Conservation (phyloP, 2,888 invertebrate genomes). For the Tetranychus piercei region DNA sequence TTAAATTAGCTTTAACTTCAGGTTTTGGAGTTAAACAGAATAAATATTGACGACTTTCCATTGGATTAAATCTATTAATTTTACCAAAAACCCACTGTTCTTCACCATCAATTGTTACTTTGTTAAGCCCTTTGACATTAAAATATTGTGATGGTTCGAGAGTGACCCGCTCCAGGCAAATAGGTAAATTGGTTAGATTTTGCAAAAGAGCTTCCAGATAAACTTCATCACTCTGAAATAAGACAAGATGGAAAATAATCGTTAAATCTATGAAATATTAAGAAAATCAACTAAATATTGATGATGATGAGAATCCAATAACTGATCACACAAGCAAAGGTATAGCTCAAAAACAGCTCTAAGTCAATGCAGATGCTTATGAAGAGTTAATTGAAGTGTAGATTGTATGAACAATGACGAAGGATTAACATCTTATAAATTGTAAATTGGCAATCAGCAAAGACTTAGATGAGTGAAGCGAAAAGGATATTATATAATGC, state of each 20-base stretch:
- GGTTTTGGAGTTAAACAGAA: constrained; percentile 71
- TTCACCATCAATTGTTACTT: constrained; percentile 19
- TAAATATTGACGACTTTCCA: constrained; percentile 79
- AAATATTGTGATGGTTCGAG: constrained; percentile 81
- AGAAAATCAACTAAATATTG: background rate
- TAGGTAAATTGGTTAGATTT: constrained; percentile 78
- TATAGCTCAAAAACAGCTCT: too few species aligned
- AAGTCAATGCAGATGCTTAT: too few species aligned
- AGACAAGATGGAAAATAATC: constrained; percentile 14
- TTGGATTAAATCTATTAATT: constrained; percentile 50
- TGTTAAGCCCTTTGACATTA: constrained; percentile 55
- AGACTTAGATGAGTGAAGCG: too few species aligned
- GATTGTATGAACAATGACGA: too few species aligned
- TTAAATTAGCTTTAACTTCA: constrained; percentile 53
- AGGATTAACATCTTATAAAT: too few species aligned
- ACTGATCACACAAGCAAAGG: too few species aligned
- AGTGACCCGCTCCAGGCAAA: constrained; percentile 80
- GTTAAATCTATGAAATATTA: constrained; percentile 7
- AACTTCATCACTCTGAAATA: constrained; percentile 45
- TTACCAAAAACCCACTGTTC: constrained; percentile 32
- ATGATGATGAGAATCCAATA: background rate
- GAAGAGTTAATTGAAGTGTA: too few species aligned
- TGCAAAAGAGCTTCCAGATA: constrained; percentile 60
- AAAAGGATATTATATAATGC: too few species aligned
- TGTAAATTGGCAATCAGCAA: too few species aligned